phyloP scores from a whole-genome alignment of 1,140 invertebrate species.

The Drosophila ercepeae region DNA sequence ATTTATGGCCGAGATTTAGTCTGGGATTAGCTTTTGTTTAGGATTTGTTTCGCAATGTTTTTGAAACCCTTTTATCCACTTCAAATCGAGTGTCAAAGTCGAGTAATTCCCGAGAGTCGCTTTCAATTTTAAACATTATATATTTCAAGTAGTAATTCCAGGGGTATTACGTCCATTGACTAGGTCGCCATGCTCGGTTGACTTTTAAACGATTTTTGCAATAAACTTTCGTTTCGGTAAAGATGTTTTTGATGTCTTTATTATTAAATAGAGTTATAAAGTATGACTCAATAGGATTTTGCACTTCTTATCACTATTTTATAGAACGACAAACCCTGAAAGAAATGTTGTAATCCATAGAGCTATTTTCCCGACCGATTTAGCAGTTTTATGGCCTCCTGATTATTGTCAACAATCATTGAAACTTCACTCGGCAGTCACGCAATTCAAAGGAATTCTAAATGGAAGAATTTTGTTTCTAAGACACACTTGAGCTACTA shows the following conservation, averaged over 20 bases:
- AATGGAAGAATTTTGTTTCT: constrained; percentile 53
- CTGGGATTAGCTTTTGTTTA: background rate
- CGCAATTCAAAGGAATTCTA: constrained; percentile 53
- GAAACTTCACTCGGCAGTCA: constrained; percentile 67
- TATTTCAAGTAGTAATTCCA: constrained; percentile 5
- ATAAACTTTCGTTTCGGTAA: constrained; percentile 10
- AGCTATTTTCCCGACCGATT: constrained; percentile 1
- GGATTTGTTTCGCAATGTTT: background rate
- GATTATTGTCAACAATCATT: constrained; percentile 21
- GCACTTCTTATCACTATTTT: constrained; percentile 5
- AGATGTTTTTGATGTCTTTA: constrained; percentile 25
- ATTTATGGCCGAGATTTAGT: constrained; percentile 25
- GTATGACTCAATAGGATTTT: background rate
- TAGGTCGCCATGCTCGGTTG: constrained; percentile 36
- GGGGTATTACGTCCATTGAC: constrained; percentile 5
- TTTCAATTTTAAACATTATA: constrained; percentile 12
- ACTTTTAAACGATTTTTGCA: constrained; percentile 10
- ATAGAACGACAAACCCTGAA: background rate
- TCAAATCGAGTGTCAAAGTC: constrained; percentile 3
- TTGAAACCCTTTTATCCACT: background rate
- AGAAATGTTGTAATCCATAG: background rate
- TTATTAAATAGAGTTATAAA: constrained; percentile 17
- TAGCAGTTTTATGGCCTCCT: constrained; percentile 18
- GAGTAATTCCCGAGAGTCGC: constrained; percentile 1
- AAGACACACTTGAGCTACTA: constrained; percentile 66